phyloP scores from a whole-genome alignment of 2,888 invertebrate species.

The Toxonevra muliebris region DNA sequence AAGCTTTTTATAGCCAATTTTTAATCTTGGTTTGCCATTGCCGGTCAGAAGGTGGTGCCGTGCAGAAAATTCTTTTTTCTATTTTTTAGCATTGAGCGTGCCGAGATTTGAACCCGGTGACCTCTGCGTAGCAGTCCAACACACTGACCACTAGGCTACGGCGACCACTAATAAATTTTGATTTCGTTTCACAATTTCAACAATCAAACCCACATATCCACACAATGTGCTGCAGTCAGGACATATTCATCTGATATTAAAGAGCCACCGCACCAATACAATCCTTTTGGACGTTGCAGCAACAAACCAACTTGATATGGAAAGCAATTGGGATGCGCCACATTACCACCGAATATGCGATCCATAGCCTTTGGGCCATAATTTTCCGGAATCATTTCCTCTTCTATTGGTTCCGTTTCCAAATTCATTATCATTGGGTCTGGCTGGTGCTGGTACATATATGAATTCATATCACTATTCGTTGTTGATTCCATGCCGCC shows the following conservation, averaged over 20 bases:
- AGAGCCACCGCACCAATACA: slow-evolving; percentile 62
- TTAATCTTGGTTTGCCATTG: too few relatives aligned
- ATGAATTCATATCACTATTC: slow-evolving; percentile 37
- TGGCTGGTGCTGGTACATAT: not conserved
- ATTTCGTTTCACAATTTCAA: not conserved
- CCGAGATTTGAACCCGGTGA: too few relatives aligned
- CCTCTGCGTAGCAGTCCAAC: too few relatives aligned
- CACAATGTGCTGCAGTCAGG: slow-evolving; percentile 62
- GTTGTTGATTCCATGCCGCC: slow-evolving; percentile 34
- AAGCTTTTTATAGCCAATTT: too few relatives aligned
- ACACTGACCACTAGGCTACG: too few relatives aligned
- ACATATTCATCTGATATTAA: slow-evolving; percentile 59
- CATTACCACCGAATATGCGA: slow-evolving; percentile 61
- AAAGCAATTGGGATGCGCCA: slow-evolving; percentile 56
- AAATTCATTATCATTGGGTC: slow-evolving; percentile 55
- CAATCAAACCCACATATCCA: slow-evolving; percentile 54
- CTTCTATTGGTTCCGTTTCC: slow-evolving; percentile 55
- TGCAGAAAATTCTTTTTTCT: too few relatives aligned
- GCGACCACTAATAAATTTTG: not conserved
- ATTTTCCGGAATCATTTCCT: slow-evolving; percentile 51
- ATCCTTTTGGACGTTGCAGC: slow-evolving; percentile 57
- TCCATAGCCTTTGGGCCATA: slow-evolving; percentile 59
- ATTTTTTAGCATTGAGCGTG: too few relatives aligned
- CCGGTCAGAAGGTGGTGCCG: too few relatives aligned
- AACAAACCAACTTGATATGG: slow-evolving; percentile 62